Conservation (phyloP, 2,888 invertebrate genomes). For the Ferrisia virgata region DNA sequence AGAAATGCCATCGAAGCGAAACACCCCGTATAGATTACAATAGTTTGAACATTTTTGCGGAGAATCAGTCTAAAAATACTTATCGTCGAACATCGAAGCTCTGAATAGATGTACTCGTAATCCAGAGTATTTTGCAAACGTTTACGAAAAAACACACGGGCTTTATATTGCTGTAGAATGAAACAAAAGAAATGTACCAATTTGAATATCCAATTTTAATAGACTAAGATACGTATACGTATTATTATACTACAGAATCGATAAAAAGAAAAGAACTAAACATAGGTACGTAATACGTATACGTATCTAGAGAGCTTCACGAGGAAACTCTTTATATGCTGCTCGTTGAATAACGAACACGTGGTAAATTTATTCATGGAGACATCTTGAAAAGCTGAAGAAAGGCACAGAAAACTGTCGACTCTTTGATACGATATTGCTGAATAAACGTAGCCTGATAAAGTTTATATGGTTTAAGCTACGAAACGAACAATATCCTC, state of each 20-base stretch:
- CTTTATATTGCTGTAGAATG: background rate
- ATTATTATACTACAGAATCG: background rate
- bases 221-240: background rate
- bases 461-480: background rate
- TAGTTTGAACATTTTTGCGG: too few relatives aligned
- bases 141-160: background rate
- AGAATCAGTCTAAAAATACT: too few relatives aligned
- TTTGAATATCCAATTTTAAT: slow-evolving; percentile 9
- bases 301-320: too few relatives aligned
- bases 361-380: slow-evolving; percentile 25
- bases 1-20: too few relatives aligned
- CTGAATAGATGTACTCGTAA: too few relatives aligned
- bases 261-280: background rate
- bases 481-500: background rate
- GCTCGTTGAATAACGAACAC: background rate
- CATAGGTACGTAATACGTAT: background rate
- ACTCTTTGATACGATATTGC: background rate
- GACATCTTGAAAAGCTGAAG: background rate
- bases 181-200: slow-evolving; percentile 1
- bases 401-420: background rate
- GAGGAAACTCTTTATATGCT: background rate
- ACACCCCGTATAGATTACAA: too few relatives aligned
- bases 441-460: background rate
- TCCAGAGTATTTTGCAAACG: background rate
- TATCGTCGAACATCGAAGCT: too few relatives aligned